Base-by-base conservation (phyloP, 2,113 vertebrate genomes). In the Nycticebus coucang region DNA sequence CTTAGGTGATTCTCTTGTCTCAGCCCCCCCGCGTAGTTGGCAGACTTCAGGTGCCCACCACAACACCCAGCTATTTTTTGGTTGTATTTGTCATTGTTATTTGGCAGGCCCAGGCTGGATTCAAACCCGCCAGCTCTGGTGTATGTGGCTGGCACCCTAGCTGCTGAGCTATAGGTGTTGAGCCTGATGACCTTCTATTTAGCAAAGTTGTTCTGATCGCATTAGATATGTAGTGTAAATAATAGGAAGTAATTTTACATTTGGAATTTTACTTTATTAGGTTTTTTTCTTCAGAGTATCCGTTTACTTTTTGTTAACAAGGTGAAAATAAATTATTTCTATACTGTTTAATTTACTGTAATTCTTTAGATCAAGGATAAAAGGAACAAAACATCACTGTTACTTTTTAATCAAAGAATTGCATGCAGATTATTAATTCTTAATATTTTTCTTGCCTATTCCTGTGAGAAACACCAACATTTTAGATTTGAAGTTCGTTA, bases 401-500 rank as follows among this genome's bases (percentile, higher is more conserved):
- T 77, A 45, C 89, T 71, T 84, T 79, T 81, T 50, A 68, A 82
- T 84, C 41, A 77, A 59, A 94, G 78, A 85, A 59, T 84, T 89
- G 62, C 19, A 28, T 81, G 33, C 68, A 57, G 30, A 45, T 57
- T 89, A 28, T 81, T 87, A 68, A 93, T 79, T 90, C 4, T 95
- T 88, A 80, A 5, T 88, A 80, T 87, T 94, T 33, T 96, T 97
- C 86, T 95, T 96, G 41, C 30, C 68, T 78, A 41, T 80, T 97
- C 41, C 33, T 95, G 6, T 95, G 41, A 30, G 80, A 93, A 81
- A 96, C 97, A 30, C 75, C 4, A 1, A 41, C 24, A 77, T 96
- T 66, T 96, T 50, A 28, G 3, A 88, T 98, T 98, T 98, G 87
- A 10, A 98, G 87, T 95, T 93, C 83, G 53, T 55, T 26, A 71